Evolutionary conservation across 2,797 vertebrate species (phyloP).

Genomic region (Vultur gryphus): DNA sequence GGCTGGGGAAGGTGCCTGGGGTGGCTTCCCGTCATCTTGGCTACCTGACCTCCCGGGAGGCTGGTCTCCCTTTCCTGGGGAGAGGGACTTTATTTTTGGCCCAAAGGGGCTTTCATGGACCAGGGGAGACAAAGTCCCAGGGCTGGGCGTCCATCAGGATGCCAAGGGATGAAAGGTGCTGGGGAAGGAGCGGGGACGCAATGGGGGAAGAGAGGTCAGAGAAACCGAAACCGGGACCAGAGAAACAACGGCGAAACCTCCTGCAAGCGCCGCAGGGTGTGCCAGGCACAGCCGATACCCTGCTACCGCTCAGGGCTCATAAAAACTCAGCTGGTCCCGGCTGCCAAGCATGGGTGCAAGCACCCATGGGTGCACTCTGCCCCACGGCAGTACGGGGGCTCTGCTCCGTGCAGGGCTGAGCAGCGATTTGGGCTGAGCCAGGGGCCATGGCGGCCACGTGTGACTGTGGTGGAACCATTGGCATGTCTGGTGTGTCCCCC

Average conservation of each 20-base stretch:
- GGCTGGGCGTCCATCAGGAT: neutral
- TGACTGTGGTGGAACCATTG: accelerated
- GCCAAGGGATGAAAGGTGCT: neutral
- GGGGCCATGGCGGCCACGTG: accelerated
- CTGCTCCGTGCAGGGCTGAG: neutral
- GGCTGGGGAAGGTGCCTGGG: neutral
- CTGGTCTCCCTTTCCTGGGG: accelerated
- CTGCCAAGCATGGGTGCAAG: accelerated
- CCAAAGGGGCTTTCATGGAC: neutral
- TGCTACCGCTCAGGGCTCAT: neutral
- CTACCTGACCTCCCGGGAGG: neutral
- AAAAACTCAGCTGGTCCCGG: neutral
- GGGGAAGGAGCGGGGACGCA: neutral
- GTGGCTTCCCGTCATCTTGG: neutral
- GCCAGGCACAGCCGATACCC: neutral
- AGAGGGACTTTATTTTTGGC: neutral
- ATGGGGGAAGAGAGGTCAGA: neutral
- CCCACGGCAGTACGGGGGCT: neutral
- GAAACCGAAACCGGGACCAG: neutral
- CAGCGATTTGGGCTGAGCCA: neutral
- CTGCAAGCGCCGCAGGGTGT: neutral
- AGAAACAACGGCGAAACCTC: neutral
- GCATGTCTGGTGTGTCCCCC: accelerated
- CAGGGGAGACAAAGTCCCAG: neutral
- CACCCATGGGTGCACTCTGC: neutral